phyloP scores from a whole-genome alignment of 1,140 invertebrate species.

The Solen grandis region DNA sequence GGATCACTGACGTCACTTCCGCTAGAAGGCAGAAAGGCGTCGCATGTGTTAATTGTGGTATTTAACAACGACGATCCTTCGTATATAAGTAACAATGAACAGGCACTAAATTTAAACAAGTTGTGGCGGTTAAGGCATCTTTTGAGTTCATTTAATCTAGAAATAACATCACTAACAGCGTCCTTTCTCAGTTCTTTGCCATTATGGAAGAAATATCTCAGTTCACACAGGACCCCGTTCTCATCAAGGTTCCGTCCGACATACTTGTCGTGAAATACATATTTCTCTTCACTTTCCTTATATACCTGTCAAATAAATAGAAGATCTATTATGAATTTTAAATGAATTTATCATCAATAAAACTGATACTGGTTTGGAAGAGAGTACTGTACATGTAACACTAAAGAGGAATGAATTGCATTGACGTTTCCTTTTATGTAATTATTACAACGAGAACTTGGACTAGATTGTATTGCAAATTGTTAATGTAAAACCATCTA shows the following conservation, averaged over 20 bases:
- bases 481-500: neutral
- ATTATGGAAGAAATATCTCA: slow-evolving; percentile 45
- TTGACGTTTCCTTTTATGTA: no score
- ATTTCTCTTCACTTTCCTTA: neutral
- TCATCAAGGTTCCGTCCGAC: slow-evolving; percentile 31
- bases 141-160: slow-evolving; percentile 21
- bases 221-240: slow-evolving; percentile 4
- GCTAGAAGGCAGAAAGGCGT: neutral
- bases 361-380: neutral
- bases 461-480: neutral
- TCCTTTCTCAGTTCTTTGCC: slow-evolving; percentile 7
- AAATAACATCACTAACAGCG: slow-evolving; percentile 2
- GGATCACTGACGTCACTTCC: neutral
- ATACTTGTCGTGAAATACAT: slow-evolving; percentile 49
- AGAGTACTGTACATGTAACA: neutral
- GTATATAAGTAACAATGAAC: slow-evolving; percentile 40
- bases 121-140: neutral
- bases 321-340: neutral
- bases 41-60: neutral
- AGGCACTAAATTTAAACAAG: slow-evolving; percentile 23
- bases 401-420: neutral
- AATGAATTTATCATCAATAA: neutral
- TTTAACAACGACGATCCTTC: neutral
- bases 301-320: slow-evolving; percentile 31
- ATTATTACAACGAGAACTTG: no score